Conservation (phyloP, 2,113 vertebrate species). For the Dasypus novemcinctus region DNA sequence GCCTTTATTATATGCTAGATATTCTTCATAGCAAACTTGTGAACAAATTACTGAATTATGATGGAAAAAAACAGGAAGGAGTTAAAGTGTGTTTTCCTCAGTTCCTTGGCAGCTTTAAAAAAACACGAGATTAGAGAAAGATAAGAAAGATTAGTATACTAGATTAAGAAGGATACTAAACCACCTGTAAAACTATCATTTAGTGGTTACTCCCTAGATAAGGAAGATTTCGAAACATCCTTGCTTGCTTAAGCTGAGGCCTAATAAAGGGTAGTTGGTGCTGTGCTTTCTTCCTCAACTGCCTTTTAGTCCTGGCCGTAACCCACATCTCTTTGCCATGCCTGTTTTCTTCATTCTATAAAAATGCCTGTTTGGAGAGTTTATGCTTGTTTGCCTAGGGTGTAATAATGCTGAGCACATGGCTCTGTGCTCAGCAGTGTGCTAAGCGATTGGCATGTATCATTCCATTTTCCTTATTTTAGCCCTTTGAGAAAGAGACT, state of each 20-base stretch:
- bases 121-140: background rate
- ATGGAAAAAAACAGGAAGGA: background rate
- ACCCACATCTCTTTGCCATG: background rate
- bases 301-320: background rate
- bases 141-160: too few species aligned
- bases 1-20: background rate
- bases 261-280: background rate
- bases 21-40: background rate
- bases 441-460: background rate
- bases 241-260: background rate
- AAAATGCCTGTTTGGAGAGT: background rate
- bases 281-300: background rate
- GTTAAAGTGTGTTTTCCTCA: slow-evolving; percentile 4
- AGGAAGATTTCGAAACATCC: background rate
- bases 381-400: background rate
- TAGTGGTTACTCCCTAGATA: background rate
- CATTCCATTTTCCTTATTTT: background rate
- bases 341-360: background rate
- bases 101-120: background rate
- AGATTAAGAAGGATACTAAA: background rate
- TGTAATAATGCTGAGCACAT: background rate
- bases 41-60: slow-evolving; percentile 8
- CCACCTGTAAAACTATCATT: background rate
- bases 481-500: background rate
- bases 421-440: background rate